Evolutionary conservation across 2,113 vertebrate genomes (phyloP), one percentile per base, ranked within the genome.

Genomic region (Phoenicopterus ruber): DNA sequence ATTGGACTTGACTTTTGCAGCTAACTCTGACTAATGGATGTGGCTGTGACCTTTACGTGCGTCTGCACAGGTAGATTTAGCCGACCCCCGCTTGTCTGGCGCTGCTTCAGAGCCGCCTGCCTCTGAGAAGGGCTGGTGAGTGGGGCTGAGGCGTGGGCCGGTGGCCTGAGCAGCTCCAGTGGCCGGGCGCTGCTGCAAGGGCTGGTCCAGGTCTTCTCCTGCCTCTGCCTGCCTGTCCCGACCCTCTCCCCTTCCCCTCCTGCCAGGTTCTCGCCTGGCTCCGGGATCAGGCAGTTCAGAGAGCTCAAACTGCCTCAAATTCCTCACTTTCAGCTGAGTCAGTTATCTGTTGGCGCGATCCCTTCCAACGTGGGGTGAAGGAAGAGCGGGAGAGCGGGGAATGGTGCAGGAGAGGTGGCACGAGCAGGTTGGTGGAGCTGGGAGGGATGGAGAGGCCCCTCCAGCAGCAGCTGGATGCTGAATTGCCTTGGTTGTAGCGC

Each of bases 321-420:
- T 4, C 34, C 71, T 25, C 5, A 0, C 13, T 61, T 25, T 2
- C 2, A 2, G 10, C 3, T 1, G 32, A 6, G 20, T 5, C 22
- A 7, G 18, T 38, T 65, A 36, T 13, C 36, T 2, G 1, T 2
- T 11, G 59, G 17, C 4, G 0, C 3, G 7, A 21, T 31, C 13
- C 17, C 13, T 13, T 26, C 25, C 36, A 0, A 4, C 0, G 2
- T 1, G 15, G 58, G 46, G 3, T 28, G 3, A 3, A 42, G 55
- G 49, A 74, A 0, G 46, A 34, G 78, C 67, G n/a, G n/a, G n/a
- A 0, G 46, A 34, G 78, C 0, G 11, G 6, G 58, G 28, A 16
- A 9, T 0, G 11, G 28, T 2, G 34, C 0, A 1, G 59, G 82
- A 29, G 73, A 36, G 32, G 42, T 1, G 6, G 2, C 29, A 5